Percentiles rank a stretch among this genome's conserved stretches.
These are phyloP conservation scores for Pseudobourletiella spinata DNA, from an alignment of 1,140 invertebrate species.

Conservation along the genomic window DNA sequence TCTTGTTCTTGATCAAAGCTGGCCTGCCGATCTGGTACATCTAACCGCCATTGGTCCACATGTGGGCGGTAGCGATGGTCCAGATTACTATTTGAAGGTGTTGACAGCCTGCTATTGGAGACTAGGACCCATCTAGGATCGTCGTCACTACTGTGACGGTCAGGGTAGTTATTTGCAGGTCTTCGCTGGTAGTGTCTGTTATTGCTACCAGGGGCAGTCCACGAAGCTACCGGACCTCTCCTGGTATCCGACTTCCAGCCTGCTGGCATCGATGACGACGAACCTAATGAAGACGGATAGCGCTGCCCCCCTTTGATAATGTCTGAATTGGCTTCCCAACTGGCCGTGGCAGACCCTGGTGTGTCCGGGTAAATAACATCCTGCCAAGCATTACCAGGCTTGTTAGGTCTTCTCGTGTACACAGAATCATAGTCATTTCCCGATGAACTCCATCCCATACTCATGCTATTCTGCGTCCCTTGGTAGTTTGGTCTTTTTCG, in stretches of 20 bases:
- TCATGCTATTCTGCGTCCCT: too few relatives aligned
- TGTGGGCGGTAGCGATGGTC: background rate
- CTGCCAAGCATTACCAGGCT: constrained; percentile 23
- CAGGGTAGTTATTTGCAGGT: constrained; percentile 18
- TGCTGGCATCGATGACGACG: background rate
- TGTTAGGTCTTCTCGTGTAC: constrained; percentile 2
- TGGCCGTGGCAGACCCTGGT: constrained; percentile 29
- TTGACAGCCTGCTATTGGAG: constrained; percentile 19
- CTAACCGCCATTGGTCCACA: background rate
- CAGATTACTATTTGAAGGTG: background rate
- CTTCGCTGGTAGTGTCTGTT: constrained; percentile 4
- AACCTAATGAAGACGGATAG: constrained; percentile 18
- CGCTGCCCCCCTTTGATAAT: constrained; percentile 15
- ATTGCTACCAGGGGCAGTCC: constrained; percentile 16
- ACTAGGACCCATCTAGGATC: constrained; percentile 35
- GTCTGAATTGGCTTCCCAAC: constrained; percentile 23
- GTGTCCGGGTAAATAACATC: constrained; percentile 34
- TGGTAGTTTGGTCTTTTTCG: background rate
- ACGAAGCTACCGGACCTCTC: constrained; percentile 16
- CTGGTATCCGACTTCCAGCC: constrained; percentile 3
- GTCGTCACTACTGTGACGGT: constrained; percentile 11
- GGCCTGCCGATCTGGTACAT: background rate
- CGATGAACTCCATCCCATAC: constrained; percentile 3
- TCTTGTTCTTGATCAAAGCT: too few relatives aligned
- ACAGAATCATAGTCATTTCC: constrained; percentile 1